phyloP scores from a whole-genome alignment of 1,140 invertebrate genomes.

The Trypoxylus dichotomus region DNA sequence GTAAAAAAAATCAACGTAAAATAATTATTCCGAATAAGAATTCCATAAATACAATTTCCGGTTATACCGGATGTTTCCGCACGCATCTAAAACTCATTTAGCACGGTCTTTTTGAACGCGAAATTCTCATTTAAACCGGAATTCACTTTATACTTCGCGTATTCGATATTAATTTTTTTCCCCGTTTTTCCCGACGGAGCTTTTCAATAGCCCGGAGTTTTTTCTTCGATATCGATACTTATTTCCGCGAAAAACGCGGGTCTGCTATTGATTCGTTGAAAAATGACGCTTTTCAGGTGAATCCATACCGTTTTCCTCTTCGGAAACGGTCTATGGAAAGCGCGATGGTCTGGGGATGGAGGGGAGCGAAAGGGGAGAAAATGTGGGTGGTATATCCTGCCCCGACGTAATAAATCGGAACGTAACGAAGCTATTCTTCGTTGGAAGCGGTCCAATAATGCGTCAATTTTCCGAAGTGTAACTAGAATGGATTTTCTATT shows the following conservation, averaged over 20 bases:
- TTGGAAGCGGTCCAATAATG: not conserved
- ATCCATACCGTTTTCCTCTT: not conserved
- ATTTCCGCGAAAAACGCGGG: not conserved
- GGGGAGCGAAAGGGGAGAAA: no score
- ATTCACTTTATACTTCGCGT: no score
- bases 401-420: not conserved
- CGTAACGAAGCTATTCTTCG: constrained; percentile 17
- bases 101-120: no score
- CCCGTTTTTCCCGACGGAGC: no score
- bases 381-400: not conserved
- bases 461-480: not conserved
- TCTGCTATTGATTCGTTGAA: not conserved
- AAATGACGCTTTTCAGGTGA: constrained; percentile 16
- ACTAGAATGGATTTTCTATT: not conserved
- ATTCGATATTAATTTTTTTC: no score
- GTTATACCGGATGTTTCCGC: no score
- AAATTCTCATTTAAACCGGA: no score
- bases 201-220: not conserved
- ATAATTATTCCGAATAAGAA: no score
- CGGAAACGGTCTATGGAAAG: not conserved
- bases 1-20: no score
- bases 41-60: no score
- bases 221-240: not conserved
- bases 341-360: no score
- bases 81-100: no score